Conservation (phyloP, 2,113 vertebrate species). For the Chionomys nivalis region DNA sequence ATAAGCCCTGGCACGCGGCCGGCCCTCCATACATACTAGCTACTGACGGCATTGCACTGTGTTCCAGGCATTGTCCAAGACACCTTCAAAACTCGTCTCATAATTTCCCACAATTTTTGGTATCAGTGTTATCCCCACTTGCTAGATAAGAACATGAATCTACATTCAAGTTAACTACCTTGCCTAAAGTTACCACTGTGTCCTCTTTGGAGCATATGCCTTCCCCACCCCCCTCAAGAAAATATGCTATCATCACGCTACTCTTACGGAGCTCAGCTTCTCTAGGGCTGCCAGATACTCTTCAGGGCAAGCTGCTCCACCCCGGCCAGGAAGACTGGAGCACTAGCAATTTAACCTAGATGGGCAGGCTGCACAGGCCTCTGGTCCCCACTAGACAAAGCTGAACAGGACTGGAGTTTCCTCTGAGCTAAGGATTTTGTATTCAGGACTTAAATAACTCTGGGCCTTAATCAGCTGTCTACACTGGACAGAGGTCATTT, state of each 20-base stretch:
- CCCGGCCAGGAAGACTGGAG: neutral
- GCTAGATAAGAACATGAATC: neutral
- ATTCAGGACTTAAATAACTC: neutral
- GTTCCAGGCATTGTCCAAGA: neutral
- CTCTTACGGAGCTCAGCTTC: neutral
- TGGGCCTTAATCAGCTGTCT: neutral
- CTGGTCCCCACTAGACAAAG: neutral
- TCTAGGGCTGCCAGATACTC: neutral
- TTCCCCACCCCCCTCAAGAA: neutral
- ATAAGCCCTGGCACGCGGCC: neutral
- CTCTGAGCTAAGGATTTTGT: neutral
- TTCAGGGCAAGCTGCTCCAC: neutral
- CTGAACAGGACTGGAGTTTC: neutral
- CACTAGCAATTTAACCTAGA: neutral
- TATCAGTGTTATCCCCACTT: neutral
- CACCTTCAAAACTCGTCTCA: neutral
- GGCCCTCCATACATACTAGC: neutral
- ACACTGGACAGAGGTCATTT: constrained; percentile 14
- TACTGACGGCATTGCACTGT: neutral
- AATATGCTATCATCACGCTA: neutral
- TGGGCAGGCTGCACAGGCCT: neutral
- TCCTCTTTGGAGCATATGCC: neutral
- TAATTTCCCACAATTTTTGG: neutral
- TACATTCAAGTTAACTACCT: neutral
- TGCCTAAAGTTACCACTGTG: neutral